phyloP scores from a whole-genome alignment of 2,113 vertebrate genomes.

The Colaptes auratus region DNA sequence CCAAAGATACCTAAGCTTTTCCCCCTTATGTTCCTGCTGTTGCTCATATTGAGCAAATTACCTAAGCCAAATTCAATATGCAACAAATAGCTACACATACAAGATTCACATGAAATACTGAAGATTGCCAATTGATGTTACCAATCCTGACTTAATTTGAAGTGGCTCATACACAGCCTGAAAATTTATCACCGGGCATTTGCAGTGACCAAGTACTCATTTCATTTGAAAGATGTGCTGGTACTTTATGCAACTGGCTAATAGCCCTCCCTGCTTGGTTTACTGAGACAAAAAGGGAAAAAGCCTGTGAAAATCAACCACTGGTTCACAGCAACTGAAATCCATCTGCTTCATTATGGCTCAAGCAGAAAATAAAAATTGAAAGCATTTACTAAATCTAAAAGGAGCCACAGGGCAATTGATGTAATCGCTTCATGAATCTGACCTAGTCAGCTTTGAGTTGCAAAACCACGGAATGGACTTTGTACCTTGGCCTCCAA shows the following conservation, averaged over 20 bases:
- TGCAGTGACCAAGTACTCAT: neutral
- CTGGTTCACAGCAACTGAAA: neutral
- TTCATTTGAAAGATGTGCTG: neutral
- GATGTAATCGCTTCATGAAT: constrained; percentile 24
- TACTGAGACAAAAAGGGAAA: neutral
- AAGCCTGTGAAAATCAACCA: neutral
- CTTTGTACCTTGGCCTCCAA: neutral
- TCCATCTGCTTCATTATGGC: constrained; percentile 18
- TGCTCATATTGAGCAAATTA: neutral
- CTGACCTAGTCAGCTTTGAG: constrained; percentile 14
- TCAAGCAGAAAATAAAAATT: constrained; percentile 2
- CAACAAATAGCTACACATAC: neutral
- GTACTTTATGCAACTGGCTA: neutral
- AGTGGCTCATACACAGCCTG: neutral
- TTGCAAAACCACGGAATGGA: neutral
- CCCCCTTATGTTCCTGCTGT: neutral
- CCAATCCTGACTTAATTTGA: neutral
- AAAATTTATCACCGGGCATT: neutral
- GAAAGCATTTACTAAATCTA: neutral
- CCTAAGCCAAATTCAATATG: neutral
- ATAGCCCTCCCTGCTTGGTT: neutral
- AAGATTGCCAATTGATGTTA: neutral
- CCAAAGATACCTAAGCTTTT: neutral
- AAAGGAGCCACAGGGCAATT: neutral
- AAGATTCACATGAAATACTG: neutral